Evolutionary conservation across 2,888 invertebrate species (phyloP), one percentile per base, ranked within the genome.

Genomic region (Branchipolynoe longqiensis): DNA sequence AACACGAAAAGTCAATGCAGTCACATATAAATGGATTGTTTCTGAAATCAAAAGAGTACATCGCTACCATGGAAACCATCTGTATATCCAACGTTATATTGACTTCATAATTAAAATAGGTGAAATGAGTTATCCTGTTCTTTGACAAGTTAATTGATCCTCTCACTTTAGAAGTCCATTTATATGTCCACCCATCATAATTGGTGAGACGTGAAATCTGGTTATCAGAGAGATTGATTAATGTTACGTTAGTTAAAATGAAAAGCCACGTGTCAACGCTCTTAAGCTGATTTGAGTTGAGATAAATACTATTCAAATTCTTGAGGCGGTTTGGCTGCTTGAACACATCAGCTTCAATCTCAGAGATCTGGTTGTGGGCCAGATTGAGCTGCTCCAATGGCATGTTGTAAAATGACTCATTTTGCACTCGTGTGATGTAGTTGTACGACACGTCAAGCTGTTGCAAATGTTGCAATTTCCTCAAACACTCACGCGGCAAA

Each of bases 61-160:
- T 38, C 18, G 18, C 73, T 25, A 73, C 4, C 2, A 73, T 18
- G 36, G 38, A 73, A 1, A 40, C 8, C 1, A n/a, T 14, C 14
- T 73, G 22, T 18, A 41, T 1, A 25, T 73, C 73, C 2, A 1
- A 38, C 22, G 36, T 38, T 1, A 38, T 33, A 6, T 41, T n/a
- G 38, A 33, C 1, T 6, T 2, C 36, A 73, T 28, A 18, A 18
- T 38, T 22, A 8, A 73, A 1, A 73, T 73, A 18, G 18, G 2
- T 38, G 38, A 73, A 33, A 73, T 73, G 73, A n/a, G 73, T 73
- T 18, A 73, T 73, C 1, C 25, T 73, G 25, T 73, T 73, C 38
- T 38, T 25, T 41, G 18, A 22, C 1, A 73, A 40, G 28, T 41
- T 38, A 8, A 73, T 14, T 12, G 18, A 25, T 8, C 8, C 73